Evolutionary conservation across 2,113 vertebrate species (phyloP).

Genomic region (Climacteris rufus): DNA sequence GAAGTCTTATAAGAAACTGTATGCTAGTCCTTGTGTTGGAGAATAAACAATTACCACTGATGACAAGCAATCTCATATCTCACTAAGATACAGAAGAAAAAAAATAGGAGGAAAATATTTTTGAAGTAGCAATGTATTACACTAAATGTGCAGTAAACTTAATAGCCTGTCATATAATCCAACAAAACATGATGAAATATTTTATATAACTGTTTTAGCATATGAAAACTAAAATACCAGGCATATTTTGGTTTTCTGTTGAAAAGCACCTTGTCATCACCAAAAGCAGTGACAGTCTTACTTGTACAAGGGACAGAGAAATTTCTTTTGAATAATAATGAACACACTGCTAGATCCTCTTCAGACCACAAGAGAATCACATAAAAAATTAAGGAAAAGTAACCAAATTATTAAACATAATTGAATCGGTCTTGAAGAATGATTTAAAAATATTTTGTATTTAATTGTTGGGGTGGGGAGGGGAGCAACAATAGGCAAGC

Average conservation of each 20-base stretch:
- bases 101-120: neutral
- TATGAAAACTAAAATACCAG: neutral
- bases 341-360: neutral
- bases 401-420: neutral
- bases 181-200: neutral
- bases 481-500: neutral
- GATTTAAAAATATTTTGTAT: neutral
- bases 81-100: neutral
- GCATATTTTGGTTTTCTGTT: neutral
- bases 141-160: neutral
- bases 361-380: neutral
- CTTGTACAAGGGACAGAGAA: neutral
- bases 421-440: neutral
- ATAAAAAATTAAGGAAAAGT: neutral
- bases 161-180: neutral
- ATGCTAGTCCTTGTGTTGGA: neutral
- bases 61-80: neutral
- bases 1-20: neutral
- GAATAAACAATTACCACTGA: neutral
- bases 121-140: neutral
- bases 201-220: neutral
- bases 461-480: neutral
- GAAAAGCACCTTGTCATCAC: neutral
- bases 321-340: neutral
- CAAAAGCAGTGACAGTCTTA: neutral